Percentiles rank a stretch among this genome's conserved stretches.
These are phyloP conservation scores for Lonchura striata DNA, from an alignment of 2,113 vertebrate genomes.

Conservation along the genomic window DNA sequence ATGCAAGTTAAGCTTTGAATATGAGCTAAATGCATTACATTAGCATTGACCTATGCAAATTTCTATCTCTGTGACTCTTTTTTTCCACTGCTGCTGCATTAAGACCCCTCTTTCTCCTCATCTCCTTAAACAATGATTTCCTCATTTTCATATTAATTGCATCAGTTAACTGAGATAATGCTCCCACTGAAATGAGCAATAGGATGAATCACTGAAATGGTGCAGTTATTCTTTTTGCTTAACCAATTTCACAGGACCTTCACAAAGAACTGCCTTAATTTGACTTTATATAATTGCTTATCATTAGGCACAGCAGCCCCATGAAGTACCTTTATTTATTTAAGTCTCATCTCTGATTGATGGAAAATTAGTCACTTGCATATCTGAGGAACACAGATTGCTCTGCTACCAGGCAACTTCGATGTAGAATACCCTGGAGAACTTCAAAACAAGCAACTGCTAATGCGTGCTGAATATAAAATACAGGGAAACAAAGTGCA, in stretches of 20 bases:
- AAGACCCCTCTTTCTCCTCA: slow-evolving; percentile 69
- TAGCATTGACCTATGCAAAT: slow-evolving; percentile 80
- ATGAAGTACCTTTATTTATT: slow-evolving; percentile 82
- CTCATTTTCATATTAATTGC: slow-evolving; percentile 90
- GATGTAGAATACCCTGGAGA: slow-evolving; percentile 61
- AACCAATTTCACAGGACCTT: slow-evolving; percentile 82
- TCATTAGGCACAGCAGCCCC: slow-evolving; percentile 82
- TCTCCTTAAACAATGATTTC: slow-evolving; percentile 83
- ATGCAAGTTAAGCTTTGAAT: slow-evolving; percentile 70
- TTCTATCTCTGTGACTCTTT: slow-evolving; percentile 67
- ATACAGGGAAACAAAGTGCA: slow-evolving; percentile 40
- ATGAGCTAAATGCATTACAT: slow-evolving; percentile 65
- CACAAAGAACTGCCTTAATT: slow-evolving; percentile 80
- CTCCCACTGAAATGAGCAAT: slow-evolving; percentile 79
- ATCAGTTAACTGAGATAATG: slow-evolving; percentile 83
- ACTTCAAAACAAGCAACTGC: slow-evolving; percentile 55
- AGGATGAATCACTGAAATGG: slow-evolving; percentile 80
- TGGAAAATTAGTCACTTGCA: slow-evolving; percentile 79
- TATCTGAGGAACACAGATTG: slow-evolving; percentile 77
- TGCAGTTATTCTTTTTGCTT: slow-evolving; percentile 82
- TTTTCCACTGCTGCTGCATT: slow-evolving; percentile 62
- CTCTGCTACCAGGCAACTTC: slow-evolving; percentile 64
- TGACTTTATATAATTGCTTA: slow-evolving; percentile 84
- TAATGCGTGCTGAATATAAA: slow-evolving; percentile 54
- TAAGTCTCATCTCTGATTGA: slow-evolving; percentile 80